These are phyloP conservation scores for Leguminivora glycinivorella DNA, from an alignment of 1,140 invertebrate genomes.

Conservation along the genomic window DNA sequence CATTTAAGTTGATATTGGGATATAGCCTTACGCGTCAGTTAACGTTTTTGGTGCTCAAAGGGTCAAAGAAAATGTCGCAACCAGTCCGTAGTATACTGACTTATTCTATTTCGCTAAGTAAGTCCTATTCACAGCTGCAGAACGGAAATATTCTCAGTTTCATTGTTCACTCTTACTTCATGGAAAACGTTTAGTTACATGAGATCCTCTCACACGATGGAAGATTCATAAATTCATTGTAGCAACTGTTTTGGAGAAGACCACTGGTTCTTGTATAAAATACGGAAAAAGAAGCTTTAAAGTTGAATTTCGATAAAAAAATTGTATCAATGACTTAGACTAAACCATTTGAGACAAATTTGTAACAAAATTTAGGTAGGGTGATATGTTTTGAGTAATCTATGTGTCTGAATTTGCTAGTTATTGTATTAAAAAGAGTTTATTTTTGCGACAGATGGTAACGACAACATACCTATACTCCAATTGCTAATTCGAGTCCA, in stretches of 20 bases:
- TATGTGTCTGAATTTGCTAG: too few species aligned
- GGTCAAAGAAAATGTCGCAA: background rate
- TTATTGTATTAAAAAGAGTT: too few species aligned
- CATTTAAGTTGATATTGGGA: too few species aligned
- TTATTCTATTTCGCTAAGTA: constrained; percentile 55
- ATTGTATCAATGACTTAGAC: too few species aligned
- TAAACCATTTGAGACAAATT: too few species aligned
- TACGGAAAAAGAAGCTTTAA: background rate
- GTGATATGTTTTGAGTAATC: too few species aligned
- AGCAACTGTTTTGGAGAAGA: constrained; percentile 40
- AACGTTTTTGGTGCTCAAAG: background rate
- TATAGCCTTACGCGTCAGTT: too few species aligned
- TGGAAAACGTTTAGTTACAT: constrained; percentile 53
- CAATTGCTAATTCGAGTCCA: too few species aligned
- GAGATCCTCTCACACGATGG: constrained; percentile 63
- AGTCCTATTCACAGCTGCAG: constrained; percentile 68
- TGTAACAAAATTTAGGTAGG: too few species aligned
- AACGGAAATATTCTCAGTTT: constrained; percentile 60
- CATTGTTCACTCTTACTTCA: constrained; percentile 58
- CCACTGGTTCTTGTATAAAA: constrained; percentile 29
- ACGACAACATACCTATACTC: too few species aligned
- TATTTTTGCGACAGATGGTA: too few species aligned
- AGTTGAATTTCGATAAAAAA: too few species aligned
- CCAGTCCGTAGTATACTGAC: constrained; percentile 35
- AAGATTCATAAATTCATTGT: constrained; percentile 47